These are phyloP conservation scores for Uropetala carovei DNA, from an alignment of 2,888 invertebrate species.

Conservation along the genomic window DNA sequence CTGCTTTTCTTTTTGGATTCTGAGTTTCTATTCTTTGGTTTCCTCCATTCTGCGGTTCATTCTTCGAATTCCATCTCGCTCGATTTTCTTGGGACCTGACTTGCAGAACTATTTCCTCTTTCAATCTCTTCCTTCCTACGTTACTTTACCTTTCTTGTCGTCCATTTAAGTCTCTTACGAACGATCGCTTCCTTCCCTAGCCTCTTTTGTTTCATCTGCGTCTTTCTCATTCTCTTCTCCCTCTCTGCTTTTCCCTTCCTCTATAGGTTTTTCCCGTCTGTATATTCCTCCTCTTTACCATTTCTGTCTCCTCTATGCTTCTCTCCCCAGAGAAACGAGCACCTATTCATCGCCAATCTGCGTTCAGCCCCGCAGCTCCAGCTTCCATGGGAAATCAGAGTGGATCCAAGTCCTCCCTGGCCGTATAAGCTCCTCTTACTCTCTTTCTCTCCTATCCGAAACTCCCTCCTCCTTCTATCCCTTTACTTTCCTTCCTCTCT, in stretches of 20 bases:
- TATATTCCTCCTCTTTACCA: background rate
- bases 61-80: background rate
- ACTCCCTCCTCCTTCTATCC: background rate
- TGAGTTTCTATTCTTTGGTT: background rate
- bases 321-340: conserved; percentile 40
- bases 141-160: too few relatives aligned
- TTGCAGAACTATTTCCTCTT: too few relatives aligned
- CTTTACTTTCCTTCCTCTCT: conserved; percentile 62
- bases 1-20: background rate
- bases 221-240: background rate
- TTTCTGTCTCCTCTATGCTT: background rate
- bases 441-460: background rate
- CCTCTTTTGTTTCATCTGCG: background rate
- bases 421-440: too few relatives aligned
- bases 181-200: background rate
- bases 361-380: conserved; percentile 46
- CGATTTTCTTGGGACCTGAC: too few relatives aligned
- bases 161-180: background rate
- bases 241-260: background rate
- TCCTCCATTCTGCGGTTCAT: background rate
- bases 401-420: background rate
- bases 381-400: conserved; percentile 60
- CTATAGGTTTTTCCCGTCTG: background rate
- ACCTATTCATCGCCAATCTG: conserved; percentile 58
- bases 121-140: too few relatives aligned